Evolutionary conservation across 2,113 vertebrate species (phyloP).

Genomic region (Grammomys dolichurus): DNA sequence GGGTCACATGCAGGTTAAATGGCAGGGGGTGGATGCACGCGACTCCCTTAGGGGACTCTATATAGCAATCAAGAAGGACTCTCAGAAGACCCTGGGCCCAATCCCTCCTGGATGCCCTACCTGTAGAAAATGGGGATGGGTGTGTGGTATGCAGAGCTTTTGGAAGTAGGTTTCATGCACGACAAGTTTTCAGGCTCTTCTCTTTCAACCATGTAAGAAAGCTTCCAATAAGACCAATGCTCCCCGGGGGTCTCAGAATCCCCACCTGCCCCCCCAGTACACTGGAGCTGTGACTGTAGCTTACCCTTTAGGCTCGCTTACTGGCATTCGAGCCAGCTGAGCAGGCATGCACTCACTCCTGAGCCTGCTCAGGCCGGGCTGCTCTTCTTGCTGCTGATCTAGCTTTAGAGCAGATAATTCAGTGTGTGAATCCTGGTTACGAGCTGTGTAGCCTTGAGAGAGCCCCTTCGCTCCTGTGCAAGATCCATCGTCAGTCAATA

Average conservation of each 20-base stretch:
- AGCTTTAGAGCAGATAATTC: neutral
- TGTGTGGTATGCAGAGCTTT: fast-evolving
- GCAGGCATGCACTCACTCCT: fast-evolving
- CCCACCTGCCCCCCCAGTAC: neutral
- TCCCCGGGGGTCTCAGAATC: neutral
- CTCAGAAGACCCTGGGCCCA: neutral
- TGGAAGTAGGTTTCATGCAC: neutral
- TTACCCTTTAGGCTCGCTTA: fast-evolving
- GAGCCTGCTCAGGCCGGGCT: neutral
- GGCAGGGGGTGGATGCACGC: neutral
- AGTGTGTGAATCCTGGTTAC: neutral
- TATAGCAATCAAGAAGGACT: neutral
- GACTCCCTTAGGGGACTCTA: neutral
- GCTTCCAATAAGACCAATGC: neutral
- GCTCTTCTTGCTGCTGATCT: neutral
- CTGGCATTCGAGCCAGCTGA: neutral
- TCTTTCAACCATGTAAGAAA: neutral
- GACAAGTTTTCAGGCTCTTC: neutral
- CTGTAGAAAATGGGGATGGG: neutral
- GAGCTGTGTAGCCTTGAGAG: neutral
- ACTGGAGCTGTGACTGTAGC: fast-evolving
- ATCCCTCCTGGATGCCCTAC: neutral
- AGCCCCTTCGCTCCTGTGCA: neutral
- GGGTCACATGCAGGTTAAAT: no score
- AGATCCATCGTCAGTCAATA: neutral